phyloP scores from a whole-genome alignment of 2,888 invertebrate genomes.

The Archaeoteleia sp. region DNA sequence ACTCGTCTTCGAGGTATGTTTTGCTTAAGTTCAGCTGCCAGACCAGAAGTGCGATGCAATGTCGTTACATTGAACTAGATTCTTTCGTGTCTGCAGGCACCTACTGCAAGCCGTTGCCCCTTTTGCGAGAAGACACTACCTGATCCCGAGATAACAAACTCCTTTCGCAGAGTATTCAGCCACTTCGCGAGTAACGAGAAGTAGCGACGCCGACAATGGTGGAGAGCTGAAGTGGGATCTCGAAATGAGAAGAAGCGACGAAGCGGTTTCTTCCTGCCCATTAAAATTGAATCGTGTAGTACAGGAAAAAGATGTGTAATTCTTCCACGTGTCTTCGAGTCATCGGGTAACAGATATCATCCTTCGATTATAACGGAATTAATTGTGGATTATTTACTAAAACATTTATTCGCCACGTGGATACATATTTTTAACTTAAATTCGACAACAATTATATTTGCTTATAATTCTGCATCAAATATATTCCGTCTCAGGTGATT shows the following conservation, averaged over 20 bases:
- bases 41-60: conserved; percentile 24
- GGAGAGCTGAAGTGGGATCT: conserved; percentile 36
- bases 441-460: too few relatives aligned
- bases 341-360: too few relatives aligned
- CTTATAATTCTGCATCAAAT: too few relatives aligned
- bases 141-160: conserved; percentile 55
- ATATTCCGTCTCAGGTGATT: too few relatives aligned
- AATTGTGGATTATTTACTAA: too few relatives aligned
- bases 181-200: conserved; percentile 38
- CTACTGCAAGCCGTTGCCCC: conserved; percentile 14
- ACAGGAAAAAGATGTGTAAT: conserved; percentile 33
- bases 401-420: too few relatives aligned
- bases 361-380: too few relatives aligned
- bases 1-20: conserved; percentile 32
- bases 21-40: conserved; percentile 47
- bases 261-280: conserved; percentile 36
- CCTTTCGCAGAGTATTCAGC: conserved; percentile 44
- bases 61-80: conserved; percentile 53
- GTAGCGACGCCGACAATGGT: conserved; percentile 23
- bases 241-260: conserved; percentile 36
- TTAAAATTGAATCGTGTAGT: conserved; percentile 37
- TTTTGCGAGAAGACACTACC: conserved; percentile 40
- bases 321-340: conserved; percentile 3
- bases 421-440: too few relatives aligned
- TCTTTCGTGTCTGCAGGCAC: conserved; percentile 42